Percentiles rank a stretch among this genome's conserved stretches.
These are phyloP conservation scores for Erebia aethiops DNA, from an alignment of 2,888 invertebrate species.

Conservation along the genomic window DNA sequence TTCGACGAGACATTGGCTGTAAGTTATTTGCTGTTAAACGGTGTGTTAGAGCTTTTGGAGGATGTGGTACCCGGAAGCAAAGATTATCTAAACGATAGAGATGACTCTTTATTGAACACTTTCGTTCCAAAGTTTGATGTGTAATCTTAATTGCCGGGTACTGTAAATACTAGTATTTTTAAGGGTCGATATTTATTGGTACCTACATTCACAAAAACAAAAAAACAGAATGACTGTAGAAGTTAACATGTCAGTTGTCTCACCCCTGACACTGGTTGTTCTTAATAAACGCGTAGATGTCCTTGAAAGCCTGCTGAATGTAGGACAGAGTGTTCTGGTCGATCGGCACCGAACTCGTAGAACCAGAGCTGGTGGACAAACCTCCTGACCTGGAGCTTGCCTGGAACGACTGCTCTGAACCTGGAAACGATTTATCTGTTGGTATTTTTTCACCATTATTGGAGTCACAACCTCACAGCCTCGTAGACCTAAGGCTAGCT, in stretches of 20 bases:
- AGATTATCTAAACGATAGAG: no score
- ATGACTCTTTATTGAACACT: no score
- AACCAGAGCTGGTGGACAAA: slow-evolving; percentile 67
- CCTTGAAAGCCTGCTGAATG: slow-evolving; percentile 76
- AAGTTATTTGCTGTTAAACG: not conserved
- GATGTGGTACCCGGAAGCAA: no score
- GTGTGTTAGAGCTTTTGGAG: no score
- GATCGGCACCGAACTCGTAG: slow-evolving; percentile 70
- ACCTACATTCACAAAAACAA: no score
- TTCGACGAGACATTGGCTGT: slow-evolving; percentile 48
- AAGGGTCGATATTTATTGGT: no score
- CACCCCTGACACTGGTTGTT: slow-evolving; percentile 76
- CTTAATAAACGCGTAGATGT: slow-evolving; percentile 75
- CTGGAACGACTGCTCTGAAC: slow-evolving; percentile 72
- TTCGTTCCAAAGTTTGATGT: no score
- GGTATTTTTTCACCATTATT: not conserved
- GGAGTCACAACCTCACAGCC: not conserved
- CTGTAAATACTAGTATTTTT: no score
- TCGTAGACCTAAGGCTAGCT: no score
- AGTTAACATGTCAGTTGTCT: slow-evolving; percentile 30
- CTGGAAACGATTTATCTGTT: slow-evolving; percentile 45
- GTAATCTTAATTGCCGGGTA: no score
- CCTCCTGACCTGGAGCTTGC: slow-evolving; percentile 65
- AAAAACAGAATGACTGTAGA: no score
- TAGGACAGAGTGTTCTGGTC: slow-evolving; percentile 75